Base-by-base conservation (phyloP, 2,888 invertebrate genomes). In the Heliconius sara region DNA sequence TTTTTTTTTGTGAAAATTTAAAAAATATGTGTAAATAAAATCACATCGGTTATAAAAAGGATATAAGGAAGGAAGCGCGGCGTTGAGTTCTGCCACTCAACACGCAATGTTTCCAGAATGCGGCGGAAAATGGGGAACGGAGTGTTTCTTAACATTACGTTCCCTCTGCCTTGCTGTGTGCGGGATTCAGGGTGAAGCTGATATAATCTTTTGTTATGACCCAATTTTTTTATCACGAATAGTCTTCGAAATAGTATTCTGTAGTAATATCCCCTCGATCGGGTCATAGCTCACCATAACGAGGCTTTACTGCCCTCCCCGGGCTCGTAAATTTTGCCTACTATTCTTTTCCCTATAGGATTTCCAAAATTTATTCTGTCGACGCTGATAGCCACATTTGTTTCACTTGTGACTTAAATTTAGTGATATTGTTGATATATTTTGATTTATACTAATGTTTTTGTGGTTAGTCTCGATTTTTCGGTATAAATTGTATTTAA, bases 291-390 rank as follows among this genome's bases (percentile, higher is more conserved):
- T 94, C 93, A 94, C 89, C 85, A 87, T 94, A 95, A 94, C 93
- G 92, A 94, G 93, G 88, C 89, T 92, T 94, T 93, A 94, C 91
- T 88, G 91, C 88, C 89, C 93, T 91, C 92, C 88, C 85, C 85
- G 85, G 89, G 88, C 89, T 91, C 91, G 91, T 94, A 94, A 94
- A 94, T 95, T 91, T 89, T 89, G 86, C 90, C 86, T 91, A 91
- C 94, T 92, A 93, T 94, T 93, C 94, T 93, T 93, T 92, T 88
- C 89, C 90, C 91, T 88, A 91, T 91, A 92, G 92, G 90, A 90
- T 92, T 90, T 89, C 88, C 88, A 86, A 91, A 93, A 93, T 93
- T 91, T 93, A 93, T 94, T 91, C 91, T 87, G 86, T 87, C 88
- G 86, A 87, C 86, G 84, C 83, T 87, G 88, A 86, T 86, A 85